Evolutionary conservation across 2,113 vertebrate genomes (phyloP).

Genomic region (Callipepla squamata): DNA sequence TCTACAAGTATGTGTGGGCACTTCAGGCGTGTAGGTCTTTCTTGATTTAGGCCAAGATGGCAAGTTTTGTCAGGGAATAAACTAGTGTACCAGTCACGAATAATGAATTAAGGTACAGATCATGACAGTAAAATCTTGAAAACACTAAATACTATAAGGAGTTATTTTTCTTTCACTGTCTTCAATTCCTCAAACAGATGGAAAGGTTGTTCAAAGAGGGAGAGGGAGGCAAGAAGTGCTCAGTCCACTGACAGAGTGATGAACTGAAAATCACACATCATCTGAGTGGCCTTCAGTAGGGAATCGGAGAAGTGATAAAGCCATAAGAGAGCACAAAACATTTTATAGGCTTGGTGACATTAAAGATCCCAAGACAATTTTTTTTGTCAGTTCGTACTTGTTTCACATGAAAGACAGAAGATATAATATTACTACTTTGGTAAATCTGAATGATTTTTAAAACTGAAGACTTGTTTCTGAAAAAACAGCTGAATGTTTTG

Average conservation of each 20-base stretch:
- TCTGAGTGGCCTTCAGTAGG: neutral
- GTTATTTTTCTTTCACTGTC: neutral
- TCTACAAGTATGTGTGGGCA: neutral
- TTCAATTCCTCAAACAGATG: neutral
- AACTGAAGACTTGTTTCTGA: neutral
- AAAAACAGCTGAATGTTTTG: neutral
- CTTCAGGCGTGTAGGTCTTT: neutral
- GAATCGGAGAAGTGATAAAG: neutral
- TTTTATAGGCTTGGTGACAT: neutral
- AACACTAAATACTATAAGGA: neutral
- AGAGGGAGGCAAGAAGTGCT: neutral
- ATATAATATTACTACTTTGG: neutral
- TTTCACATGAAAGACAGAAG: neutral
- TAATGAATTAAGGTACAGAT: neutral
- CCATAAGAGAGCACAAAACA: neutral
- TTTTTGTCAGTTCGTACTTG: neutral
- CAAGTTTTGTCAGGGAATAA: neutral
- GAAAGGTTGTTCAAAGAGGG: neutral
- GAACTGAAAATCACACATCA: neutral
- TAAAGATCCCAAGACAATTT: neutral
- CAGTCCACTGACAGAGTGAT: neutral
- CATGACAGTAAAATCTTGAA: neutral
- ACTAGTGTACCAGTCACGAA: neutral
- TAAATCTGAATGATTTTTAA: neutral
- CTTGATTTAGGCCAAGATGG: neutral